A percentile compares a stretch with the other conserved stretches of the same genome.
Evolutionary conservation across 1,140 invertebrate genomes (phyloP).

Genomic region (Penaeus indicus): DNA sequence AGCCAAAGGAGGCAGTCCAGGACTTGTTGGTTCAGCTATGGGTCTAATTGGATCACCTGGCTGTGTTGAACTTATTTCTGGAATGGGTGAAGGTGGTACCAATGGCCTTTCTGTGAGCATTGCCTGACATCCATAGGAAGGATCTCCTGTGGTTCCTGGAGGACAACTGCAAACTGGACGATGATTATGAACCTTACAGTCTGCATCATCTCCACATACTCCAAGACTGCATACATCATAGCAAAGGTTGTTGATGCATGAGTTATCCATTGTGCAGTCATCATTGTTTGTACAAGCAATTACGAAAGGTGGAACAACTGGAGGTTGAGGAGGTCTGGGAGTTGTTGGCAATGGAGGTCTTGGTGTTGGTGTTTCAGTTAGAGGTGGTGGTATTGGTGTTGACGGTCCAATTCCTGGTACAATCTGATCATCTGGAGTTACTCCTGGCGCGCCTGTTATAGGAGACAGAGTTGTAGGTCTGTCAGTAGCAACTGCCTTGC

Average conservation of each 20-base stretch:
- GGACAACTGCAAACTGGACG: constrained; percentile 86
- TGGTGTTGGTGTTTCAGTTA: constrained; percentile 75
- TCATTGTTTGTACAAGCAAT: constrained; percentile 83
- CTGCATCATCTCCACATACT: constrained; percentile 73
- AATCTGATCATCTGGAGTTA: constrained; percentile 77
- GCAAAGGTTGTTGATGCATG: constrained; percentile 83
- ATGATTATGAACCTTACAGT: constrained; percentile 86
- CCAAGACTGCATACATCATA: constrained; percentile 79
- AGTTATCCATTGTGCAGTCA: constrained; percentile 83
- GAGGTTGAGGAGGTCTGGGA: constrained; percentile 76
- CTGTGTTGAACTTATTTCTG: constrained; percentile 77
- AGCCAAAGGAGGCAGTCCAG: constrained; percentile 80
- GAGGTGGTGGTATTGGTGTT: constrained; percentile 76
- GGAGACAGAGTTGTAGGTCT: constrained; percentile 81
- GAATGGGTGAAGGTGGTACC: constrained; percentile 72
- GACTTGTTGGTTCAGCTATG: constrained; percentile 76
- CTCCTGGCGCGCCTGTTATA: constrained; percentile 84
- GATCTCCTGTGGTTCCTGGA: constrained; percentile 65
- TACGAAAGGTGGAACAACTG: constrained; percentile 78
- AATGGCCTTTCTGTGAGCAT: constrained; percentile 68
- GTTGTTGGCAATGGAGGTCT: constrained; percentile 72
- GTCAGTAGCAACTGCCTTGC: constrained; percentile 84
- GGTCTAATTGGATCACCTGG: constrained; percentile 82
- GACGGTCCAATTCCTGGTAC: constrained; percentile 83
- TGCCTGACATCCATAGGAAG: constrained; percentile 63